phyloP scores from a whole-genome alignment of 2,797 vertebrate genomes.

The Coregonus suidteri region DNA sequence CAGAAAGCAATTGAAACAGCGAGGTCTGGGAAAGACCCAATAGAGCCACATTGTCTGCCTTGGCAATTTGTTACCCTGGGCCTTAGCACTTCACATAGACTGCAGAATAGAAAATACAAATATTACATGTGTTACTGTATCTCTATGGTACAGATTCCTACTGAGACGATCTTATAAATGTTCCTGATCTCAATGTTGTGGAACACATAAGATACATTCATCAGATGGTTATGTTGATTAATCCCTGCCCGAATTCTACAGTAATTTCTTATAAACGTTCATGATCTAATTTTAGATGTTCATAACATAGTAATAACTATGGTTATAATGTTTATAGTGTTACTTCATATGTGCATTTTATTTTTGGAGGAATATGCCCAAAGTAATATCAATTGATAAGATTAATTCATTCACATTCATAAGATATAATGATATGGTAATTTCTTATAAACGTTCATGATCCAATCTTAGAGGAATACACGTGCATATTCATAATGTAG shows the following conservation, averaged over 20 bases:
- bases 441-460: neutral
- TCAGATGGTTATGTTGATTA: neutral
- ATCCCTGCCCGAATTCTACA: neutral
- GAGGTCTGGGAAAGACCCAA: too few species aligned
- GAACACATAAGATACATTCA: neutral
- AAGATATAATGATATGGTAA: too few species aligned
- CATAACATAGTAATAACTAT: neutral
- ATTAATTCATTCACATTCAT: too few species aligned
- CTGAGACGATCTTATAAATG: neutral
- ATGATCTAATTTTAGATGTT: neutral
- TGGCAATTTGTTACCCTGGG: slow-evolving; percentile 27
- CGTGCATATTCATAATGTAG: neutral
- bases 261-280: neutral
- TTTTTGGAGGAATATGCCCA: too few species aligned
- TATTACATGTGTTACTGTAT: neutral
- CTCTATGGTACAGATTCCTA: neutral
- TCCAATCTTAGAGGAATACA: neutral
- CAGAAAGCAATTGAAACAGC: too few species aligned
- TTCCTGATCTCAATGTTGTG: neutral
- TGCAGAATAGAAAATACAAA: neutral
- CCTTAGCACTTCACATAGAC: neutral
- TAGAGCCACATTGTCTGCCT: slow-evolving; percentile 6
- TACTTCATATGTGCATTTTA: neutral
- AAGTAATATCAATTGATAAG: too few species aligned
- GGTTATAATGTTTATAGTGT: neutral